These are phyloP conservation scores for Neuroterus valhalla DNA, from an alignment of 1,140 invertebrate genomes.

Conservation along the genomic window DNA sequence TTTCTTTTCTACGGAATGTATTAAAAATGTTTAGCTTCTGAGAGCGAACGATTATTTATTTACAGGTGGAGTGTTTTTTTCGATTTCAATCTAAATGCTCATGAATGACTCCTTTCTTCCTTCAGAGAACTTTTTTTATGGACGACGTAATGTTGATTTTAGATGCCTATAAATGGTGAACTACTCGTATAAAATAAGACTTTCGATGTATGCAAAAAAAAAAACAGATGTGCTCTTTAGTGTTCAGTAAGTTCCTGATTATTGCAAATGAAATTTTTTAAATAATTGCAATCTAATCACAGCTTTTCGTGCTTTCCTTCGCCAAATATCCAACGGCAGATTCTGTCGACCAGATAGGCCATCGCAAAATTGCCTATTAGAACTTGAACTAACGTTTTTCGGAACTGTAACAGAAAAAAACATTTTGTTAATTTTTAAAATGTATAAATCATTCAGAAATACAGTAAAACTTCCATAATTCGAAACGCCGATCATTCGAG, in stretches of 20 bases:
- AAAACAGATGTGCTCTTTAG: neutral
- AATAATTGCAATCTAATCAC: slow-evolving; percentile 59
- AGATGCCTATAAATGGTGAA: neutral
- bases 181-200: slow-evolving; percentile 22
- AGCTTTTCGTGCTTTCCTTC: slow-evolving; percentile 78
- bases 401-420: slow-evolving; percentile 83
- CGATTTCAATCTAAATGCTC: no score
- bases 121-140: neutral
- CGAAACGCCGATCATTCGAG: no score
- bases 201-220: slow-evolving; percentile 33
- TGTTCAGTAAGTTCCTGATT: neutral
- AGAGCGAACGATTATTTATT: no score
- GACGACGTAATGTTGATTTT: neutral
- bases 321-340: slow-evolving; percentile 93
- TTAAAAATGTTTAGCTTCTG: no score
- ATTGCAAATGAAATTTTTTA: slow-evolving; percentile 5
- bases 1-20: no score
- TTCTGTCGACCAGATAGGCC: slow-evolving; percentile 88
- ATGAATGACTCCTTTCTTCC: neutral
- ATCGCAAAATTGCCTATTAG: slow-evolving; percentile 88
- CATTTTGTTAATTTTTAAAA: neutral
- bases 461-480: no score
- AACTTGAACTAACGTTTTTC: slow-evolving; percentile 85
- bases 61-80: no score
- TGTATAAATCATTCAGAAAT: slow-evolving; percentile 1